phyloP scores from a whole-genome alignment of 2,113 vertebrate genomes.

The Zosterops lateralis region DNA sequence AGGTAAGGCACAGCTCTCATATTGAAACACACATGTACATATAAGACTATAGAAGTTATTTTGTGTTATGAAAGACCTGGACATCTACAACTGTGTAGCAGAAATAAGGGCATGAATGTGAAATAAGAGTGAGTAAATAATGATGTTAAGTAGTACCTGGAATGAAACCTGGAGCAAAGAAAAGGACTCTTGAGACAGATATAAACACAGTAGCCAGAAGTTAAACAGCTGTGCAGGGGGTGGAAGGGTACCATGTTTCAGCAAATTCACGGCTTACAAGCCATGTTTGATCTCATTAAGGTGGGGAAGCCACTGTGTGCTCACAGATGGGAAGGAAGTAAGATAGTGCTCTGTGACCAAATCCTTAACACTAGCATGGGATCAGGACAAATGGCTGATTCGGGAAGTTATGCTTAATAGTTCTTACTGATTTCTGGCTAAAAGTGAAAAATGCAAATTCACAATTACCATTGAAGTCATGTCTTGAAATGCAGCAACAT shows the following conservation, averaged over 20 bases:
- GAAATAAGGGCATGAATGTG: background rate
- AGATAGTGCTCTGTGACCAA: background rate
- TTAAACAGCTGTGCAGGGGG: background rate
- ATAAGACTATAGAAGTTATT: background rate
- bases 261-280: background rate
- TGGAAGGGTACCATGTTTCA: background rate
- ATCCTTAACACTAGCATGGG: background rate
- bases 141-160: background rate
- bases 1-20: background rate
- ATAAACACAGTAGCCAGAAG: background rate
- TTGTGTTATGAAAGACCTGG: background rate
- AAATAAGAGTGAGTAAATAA: slow-evolving; percentile 6
- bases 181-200: background rate
- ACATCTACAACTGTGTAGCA: background rate
- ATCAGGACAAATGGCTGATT: background rate
- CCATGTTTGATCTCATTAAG: background rate
- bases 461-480: fast-evolving
- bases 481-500: background rate
- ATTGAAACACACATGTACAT: background rate
- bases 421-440: background rate
- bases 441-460: background rate
- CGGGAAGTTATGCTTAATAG: background rate
- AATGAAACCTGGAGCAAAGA: background rate
- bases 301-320: background rate
- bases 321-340: background rate